Evolutionary conservation across 2,113 vertebrate species (phyloP).

Genomic region (Phyllostomus hastatus): DNA sequence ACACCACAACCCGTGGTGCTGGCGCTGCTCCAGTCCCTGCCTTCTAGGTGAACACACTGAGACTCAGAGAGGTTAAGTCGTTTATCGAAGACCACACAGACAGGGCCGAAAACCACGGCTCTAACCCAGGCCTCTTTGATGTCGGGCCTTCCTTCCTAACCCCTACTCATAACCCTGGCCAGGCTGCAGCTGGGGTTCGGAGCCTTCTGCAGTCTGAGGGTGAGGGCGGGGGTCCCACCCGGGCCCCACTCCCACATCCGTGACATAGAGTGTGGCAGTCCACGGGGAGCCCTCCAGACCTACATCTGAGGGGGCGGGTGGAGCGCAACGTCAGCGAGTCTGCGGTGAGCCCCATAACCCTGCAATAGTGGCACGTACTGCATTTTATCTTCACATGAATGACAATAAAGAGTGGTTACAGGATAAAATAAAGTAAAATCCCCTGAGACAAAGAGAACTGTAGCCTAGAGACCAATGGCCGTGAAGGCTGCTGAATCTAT

Average conservation of each 20-base stretch:
- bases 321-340: background rate
- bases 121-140: background rate
- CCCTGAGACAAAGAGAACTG: slow-evolving; percentile 49
- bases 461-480: slow-evolving; percentile 51
- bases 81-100: background rate
- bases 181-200: background rate
- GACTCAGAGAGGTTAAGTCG: background rate
- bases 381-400: slow-evolving; percentile 57
- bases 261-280: background rate
- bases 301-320: background rate
- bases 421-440: slow-evolving; percentile 56
- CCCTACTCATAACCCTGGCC: background rate
- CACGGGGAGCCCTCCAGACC: background rate
- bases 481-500: background rate
- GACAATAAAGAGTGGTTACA: slow-evolving; percentile 64
- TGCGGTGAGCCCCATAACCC: slow-evolving; percentile 36
- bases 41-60: background rate
- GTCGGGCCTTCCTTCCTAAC: background rate
- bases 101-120: background rate
- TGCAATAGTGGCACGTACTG: background rate
- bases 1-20: background rate
- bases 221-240: background rate
- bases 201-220: background rate
- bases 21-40: background rate
- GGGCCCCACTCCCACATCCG: background rate